These are phyloP conservation scores for Sesamia nonagrioides DNA, from an alignment of 1,140 invertebrate genomes.

Conservation along the genomic window DNA sequence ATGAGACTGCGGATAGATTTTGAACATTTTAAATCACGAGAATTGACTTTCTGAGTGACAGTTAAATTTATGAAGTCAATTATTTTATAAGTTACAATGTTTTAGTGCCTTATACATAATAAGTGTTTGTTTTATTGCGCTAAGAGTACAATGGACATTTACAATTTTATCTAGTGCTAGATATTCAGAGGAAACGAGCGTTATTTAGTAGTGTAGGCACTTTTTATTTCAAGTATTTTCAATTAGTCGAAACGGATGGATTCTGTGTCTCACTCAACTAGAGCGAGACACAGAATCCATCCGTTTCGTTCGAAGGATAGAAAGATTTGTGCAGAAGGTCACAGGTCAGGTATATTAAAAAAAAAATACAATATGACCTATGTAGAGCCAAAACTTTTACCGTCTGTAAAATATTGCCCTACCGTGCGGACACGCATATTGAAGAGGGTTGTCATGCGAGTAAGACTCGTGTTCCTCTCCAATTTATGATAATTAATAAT, in stretches of 20 bases:
- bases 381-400: background rate
- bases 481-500: conserved; percentile 7
- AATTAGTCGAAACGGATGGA: no score
- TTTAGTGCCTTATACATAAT: conserved; percentile 42
- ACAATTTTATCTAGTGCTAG: conserved; percentile 34
- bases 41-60: background rate
- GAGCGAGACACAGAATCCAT: conserved; percentile 16
- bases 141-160: conserved; percentile 52
- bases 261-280: no score
- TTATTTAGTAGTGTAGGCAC: conserved; percentile 37
- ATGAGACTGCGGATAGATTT: no score
- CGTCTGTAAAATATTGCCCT: no score
- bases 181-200: background rate
- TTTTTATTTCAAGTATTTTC: background rate
- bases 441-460: background rate
- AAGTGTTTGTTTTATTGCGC: conserved; percentile 43
- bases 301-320: conserved; percentile 4
- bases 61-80: background rate
- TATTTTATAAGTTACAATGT: conserved; percentile 5
- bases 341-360: background rate
- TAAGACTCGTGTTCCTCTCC: conserved; percentile 25
- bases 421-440: background rate
- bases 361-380: background rate
- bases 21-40: no score
- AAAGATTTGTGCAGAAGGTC: no score